phyloP scores from a whole-genome alignment of 2,888 invertebrate genomes.

The Ophioninae sp. region DNA sequence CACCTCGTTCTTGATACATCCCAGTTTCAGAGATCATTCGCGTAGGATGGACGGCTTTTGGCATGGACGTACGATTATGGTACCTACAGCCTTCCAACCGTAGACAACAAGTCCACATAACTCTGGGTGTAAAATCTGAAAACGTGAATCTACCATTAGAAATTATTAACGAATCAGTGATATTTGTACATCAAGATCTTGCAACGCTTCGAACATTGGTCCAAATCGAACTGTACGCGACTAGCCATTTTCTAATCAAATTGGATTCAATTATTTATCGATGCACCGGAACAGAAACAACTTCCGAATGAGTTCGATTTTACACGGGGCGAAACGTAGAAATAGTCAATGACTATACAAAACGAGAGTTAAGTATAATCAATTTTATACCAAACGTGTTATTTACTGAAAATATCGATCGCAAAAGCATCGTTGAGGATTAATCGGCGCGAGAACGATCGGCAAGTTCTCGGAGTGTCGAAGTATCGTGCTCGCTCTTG shows the following conservation, averaged over 20 bases:
- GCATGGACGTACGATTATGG: background rate
- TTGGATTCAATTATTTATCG: too few species aligned
- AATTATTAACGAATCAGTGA: slow-evolving; percentile 3
- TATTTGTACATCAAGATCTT: slow-evolving; percentile 36
- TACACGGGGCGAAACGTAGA: too few species aligned
- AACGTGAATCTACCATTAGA: background rate
- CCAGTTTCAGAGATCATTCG: slow-evolving; percentile 26
- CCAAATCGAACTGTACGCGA: too few species aligned
- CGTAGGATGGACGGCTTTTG: slow-evolving; percentile 47
- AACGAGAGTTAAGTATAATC: too few species aligned
- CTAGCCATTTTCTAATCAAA: too few species aligned
- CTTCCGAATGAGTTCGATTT: too few species aligned
- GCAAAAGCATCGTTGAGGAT: background rate
- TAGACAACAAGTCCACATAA: background rate
- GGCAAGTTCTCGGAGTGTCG: background rate
- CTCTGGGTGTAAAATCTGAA: background rate
- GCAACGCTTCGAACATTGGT: background rate
- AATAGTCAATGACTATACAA: too few species aligned
- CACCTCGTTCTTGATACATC: slow-evolving; percentile 46
- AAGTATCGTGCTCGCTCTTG: background rate
- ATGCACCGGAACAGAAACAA: too few species aligned
- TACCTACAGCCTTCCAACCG: background rate
- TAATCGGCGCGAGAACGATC: too few species aligned
- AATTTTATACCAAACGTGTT: too few species aligned
- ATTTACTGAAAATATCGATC: too few species aligned